These are phyloP conservation scores for Saguinus imperator DNA, from an alignment of 2,113 vertebrate species.

Conservation along the genomic window DNA sequence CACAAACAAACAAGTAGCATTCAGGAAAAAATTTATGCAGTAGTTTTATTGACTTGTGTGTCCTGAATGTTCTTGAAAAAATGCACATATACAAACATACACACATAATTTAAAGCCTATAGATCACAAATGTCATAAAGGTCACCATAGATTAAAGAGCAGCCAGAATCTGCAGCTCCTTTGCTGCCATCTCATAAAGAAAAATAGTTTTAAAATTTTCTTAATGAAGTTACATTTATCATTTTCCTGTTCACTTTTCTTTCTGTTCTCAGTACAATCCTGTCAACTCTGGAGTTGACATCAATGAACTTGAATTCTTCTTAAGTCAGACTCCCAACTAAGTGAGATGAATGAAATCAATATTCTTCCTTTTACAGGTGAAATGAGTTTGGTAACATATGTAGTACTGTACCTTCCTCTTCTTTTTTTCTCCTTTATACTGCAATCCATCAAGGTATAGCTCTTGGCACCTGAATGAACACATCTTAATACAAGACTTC, in stretches of 20 bases:
- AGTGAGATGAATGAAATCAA: constrained; percentile 80
- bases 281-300: constrained; percentile 69
- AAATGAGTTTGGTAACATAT: constrained; percentile 73
- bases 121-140: constrained; percentile 61
- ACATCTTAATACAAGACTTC: constrained; percentile 75
- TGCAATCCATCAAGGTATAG: constrained; percentile 60
- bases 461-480: constrained; percentile 73
- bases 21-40: not conserved
- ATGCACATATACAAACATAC: not conserved
- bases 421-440: constrained; percentile 30
- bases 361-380: constrained; percentile 73
- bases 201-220: constrained; percentile 72
- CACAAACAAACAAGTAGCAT: not conserved
- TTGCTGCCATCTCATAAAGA: constrained; percentile 66
- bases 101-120: constrained; percentile 38
- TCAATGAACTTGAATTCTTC: constrained; percentile 75
- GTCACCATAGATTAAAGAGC: constrained; percentile 35
- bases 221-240: constrained; percentile 74
- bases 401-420: constrained; percentile 57
- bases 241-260: constrained; percentile 63
- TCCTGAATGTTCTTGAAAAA: not conserved
- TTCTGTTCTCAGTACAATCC: constrained; percentile 23
- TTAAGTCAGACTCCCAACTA: constrained; percentile 72
- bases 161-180: constrained; percentile 45
- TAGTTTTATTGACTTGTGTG: not conserved